A percentile compares a stretch with the other conserved stretches of the same genome.
phyloP scores from a whole-genome alignment of 1,140 invertebrate species.

The Grapholita molesta region DNA sequence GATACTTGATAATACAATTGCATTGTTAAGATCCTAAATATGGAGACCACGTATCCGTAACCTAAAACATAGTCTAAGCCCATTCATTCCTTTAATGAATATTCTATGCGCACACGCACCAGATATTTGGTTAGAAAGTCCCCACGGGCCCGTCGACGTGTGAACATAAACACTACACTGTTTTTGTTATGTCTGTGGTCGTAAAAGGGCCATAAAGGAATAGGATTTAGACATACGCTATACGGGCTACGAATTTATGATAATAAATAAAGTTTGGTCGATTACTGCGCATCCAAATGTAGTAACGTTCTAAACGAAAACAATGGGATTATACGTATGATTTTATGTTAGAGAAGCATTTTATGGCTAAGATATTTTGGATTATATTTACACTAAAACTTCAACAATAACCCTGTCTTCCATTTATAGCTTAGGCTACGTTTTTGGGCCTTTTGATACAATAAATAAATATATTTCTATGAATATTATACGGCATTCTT shows the following conservation, averaged over 20 bases:
- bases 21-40: neutral
- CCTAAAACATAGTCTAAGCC: constrained; percentile 47
- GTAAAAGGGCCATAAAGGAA: neutral
- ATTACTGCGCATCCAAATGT: neutral
- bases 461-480: no score
- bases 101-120: constrained; percentile 55
- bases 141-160: constrained; percentile 36
- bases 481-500: no score
- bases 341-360: neutral
- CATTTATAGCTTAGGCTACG: no score
- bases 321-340: neutral
- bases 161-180: constrained; percentile 27
- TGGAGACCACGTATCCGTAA: constrained; percentile 19
- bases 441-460: no score
- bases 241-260: neutral
- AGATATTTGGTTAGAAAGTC: constrained; percentile 71
- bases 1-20: neutral
- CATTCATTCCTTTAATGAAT: constrained; percentile 56
- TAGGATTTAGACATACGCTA: constrained; percentile 6
- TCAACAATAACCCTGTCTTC: no score
- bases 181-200: constrained; percentile 22
- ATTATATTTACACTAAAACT: no score
- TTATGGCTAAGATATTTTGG: neutral
- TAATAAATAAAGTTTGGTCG: neutral
- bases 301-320: neutral